Conservation (phyloP, 2,113 vertebrate species). For the Nicator chloris region DNA sequence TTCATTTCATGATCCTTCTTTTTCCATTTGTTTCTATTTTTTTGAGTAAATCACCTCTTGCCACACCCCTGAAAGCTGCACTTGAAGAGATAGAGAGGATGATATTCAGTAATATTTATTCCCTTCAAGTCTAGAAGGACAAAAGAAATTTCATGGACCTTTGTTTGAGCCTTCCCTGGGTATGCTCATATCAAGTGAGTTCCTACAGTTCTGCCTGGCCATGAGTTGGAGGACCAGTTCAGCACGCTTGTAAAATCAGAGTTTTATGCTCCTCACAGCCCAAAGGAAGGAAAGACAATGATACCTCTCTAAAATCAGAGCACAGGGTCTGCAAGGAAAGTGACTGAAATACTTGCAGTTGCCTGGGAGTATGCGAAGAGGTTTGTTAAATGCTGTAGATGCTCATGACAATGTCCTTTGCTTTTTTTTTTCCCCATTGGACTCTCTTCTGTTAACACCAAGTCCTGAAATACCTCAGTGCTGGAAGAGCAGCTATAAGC, state of each 20-base stretch:
- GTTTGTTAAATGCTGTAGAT: not conserved
- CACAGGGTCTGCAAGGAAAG: not conserved
- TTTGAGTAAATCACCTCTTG: not conserved
- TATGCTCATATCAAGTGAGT: not conserved
- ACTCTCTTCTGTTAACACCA: not conserved
- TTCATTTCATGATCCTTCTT: not conserved
- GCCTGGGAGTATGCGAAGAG: not conserved
- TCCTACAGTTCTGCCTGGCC: not conserved
- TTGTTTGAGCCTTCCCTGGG: not conserved
- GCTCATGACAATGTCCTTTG: fast-evolving
- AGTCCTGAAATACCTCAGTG: not conserved
- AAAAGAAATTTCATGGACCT: not conserved
- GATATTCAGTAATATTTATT: constrained; percentile 6
- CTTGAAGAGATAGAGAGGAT: not conserved
- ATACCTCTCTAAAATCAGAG: not conserved
- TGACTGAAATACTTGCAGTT: not conserved
- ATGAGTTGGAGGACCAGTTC: not conserved
- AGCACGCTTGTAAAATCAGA: not conserved
- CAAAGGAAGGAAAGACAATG: not conserved
- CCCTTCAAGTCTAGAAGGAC: not conserved
- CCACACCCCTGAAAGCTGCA: not conserved
- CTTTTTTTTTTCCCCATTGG: not conserved
- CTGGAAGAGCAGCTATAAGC: not conserved
- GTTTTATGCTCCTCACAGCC: not conserved
- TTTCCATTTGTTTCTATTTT: not conserved